Base-by-base conservation (phyloP, 2,797 vertebrate species). In the Rhinogobio ventralis region DNA sequence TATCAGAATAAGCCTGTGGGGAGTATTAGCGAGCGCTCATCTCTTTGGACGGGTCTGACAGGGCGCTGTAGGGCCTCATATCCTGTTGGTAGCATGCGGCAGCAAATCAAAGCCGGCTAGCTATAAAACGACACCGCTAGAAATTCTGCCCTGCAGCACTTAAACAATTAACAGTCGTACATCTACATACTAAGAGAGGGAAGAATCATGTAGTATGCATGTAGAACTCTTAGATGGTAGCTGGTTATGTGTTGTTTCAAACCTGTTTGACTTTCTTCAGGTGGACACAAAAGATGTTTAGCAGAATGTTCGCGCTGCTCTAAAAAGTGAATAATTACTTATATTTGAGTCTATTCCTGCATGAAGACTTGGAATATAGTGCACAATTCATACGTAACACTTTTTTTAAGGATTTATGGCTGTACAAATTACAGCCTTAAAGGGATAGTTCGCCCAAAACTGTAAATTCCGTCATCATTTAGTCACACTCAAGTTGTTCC, bases 121-220 rank as follows among this genome's bases (percentile, higher is more conserved):
- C 90, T 89, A 87, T 69, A 82, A 94, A 91, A 92, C 93, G 92
- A 94, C 93, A 93, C 92, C 84, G 91, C 80, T 71, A 49, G 90
- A 94, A 91, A 88, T 91, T 92, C 66, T 94, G 92, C 94, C 94
- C 94, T 93, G 86, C 88, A 93, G 94, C 94, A 92, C 91, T 93
- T 94, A 87, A 87, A 93, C 93, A 94, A 94, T 95, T 94, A 95
- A 92, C 89, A 91, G 89, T 93, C 90, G 93, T 95, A 30, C 89
- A 88, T 90, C 88, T 88, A 91, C 91, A 90, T 88, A 87, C 85
- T 89, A 87, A 85, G 90, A 86, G 90, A 85, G 84, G 79, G 91
- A 85, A 42, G 49, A 45, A 69, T 49, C 39, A 0, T 55, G 73
- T 17, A 74, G 72, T n/a, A 72, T 78, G 78, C n/a, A 10, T 55